These are phyloP conservation scores for Chionoecetes opilio DNA, from an alignment of 1,140 invertebrate genomes.

Conservation along the genomic window DNA sequence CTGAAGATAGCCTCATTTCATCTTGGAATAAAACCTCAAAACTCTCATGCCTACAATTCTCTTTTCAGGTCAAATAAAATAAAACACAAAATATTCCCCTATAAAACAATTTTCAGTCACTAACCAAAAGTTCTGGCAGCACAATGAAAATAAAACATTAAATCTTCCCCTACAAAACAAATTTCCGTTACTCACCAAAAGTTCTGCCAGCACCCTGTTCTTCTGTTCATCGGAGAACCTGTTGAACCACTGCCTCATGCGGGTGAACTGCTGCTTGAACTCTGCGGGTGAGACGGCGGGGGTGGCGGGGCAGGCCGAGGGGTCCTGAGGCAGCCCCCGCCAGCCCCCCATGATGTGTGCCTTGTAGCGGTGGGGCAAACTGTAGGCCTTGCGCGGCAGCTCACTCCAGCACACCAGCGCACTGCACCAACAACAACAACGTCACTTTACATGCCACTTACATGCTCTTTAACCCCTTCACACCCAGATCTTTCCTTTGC, in stretches of 20 bases:
- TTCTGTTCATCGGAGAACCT: slow-evolving; percentile 85
- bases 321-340: slow-evolving; percentile 53
- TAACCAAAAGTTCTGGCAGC: slow-evolving; percentile 84
- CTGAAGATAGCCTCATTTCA: too few relatives aligned
- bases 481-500: too few relatives aligned
- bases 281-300: slow-evolving; percentile 65
- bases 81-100: too few relatives aligned
- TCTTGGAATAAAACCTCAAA: too few relatives aligned
- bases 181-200: slow-evolving; percentile 83
- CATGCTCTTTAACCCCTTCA: too few relatives aligned
- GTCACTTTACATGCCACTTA: too few relatives aligned
- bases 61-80: too few relatives aligned
- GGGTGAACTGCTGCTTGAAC: slow-evolving; percentile 79
- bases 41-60: too few relatives aligned
- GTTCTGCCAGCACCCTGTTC: slow-evolving; percentile 84
- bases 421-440: not conserved
- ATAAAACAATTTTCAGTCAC: slow-evolving; percentile 68
- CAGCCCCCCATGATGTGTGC: slow-evolving; percentile 69
- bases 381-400: slow-evolving; percentile 76
- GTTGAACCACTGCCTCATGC: slow-evolving; percentile 83
- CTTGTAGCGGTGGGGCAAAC: slow-evolving; percentile 80
- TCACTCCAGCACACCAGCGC: slow-evolving; percentile 76
- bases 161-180: not conserved
- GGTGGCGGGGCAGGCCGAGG: slow-evolving; percentile 60
- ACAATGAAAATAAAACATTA: slow-evolving; percentile 76